Evolutionary conservation across 2,888 invertebrate species (phyloP).

Genomic region (Synanthedon vespiformis): DNA sequence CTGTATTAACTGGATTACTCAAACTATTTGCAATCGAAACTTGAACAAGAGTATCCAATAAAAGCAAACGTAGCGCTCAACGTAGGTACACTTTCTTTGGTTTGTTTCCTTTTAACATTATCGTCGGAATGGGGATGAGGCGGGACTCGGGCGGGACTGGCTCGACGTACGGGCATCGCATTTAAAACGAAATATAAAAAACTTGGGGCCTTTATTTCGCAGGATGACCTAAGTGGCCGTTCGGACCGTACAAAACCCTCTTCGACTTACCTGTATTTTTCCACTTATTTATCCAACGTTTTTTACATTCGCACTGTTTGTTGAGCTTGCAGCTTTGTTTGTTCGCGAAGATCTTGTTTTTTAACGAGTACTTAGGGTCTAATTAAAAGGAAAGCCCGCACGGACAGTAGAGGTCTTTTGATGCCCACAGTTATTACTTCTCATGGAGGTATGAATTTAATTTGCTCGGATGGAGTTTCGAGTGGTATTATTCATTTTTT

Average conservation of each 20-base stretch:
- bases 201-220: conserved; percentile 64
- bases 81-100: conserved; percentile 61
- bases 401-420: conserved; percentile 67
- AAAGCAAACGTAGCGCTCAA: conserved; percentile 51
- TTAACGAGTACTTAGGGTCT: conserved; percentile 69
- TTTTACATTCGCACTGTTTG: conserved; percentile 66
- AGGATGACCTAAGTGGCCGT: conserved; percentile 71
- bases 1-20: conserved; percentile 58
- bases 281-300: conserved; percentile 69
- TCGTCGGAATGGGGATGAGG: conserved; percentile 52
- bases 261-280: conserved; percentile 70
- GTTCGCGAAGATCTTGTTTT: conserved; percentile 66
- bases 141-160: conserved; percentile 45
- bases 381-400: conserved; percentile 67
- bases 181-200: conserved; percentile 66
- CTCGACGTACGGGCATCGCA: conserved; percentile 59
- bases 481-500: conserved; percentile 38
- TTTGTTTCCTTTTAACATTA: conserved; percentile 66
- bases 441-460: conserved; percentile 59
- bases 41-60: conserved; percentile 56
- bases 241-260: conserved; percentile 65
- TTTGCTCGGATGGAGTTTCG: conserved; percentile 58
- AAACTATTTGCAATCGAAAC: conserved; percentile 67
- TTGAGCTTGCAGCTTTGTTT: conserved; percentile 62
- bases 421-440: conserved; percentile 65